Evolutionary conservation across 2,113 vertebrate species (phyloP).

Genomic region (Rynchops niger): DNA sequence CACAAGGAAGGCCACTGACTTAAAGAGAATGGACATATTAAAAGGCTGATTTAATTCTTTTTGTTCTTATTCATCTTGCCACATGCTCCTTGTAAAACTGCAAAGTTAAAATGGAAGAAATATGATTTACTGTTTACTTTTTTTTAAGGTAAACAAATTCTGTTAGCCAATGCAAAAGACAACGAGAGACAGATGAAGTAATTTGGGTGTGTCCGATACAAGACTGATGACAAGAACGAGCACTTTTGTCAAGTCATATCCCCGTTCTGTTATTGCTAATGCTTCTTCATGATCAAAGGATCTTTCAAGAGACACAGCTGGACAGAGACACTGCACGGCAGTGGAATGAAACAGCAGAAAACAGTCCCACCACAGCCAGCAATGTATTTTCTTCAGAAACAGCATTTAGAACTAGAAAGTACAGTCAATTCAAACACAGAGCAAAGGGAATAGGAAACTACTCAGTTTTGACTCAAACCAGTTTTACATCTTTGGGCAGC

Average conservation of each 20-base stretch:
- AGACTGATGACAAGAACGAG: background rate
- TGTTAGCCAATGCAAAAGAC: background rate
- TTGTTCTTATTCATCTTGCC: background rate
- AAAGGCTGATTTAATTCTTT: conserved; percentile 20
- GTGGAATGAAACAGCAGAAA: background rate
- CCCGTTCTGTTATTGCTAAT: background rate
- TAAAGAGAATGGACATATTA: background rate
- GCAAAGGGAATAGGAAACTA: background rate
- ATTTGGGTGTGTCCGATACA: background rate
- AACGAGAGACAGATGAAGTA: conserved; percentile 8
- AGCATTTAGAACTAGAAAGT: background rate
- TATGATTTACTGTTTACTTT: background rate
- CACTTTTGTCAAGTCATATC: background rate
- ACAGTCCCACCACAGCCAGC: background rate
- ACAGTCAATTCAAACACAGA: background rate
- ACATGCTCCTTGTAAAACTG: background rate
- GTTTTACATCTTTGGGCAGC: background rate
- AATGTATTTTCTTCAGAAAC: background rate
- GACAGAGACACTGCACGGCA: background rate
- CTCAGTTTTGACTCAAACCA: background rate
- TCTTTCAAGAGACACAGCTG: background rate
- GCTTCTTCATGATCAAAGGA: background rate
- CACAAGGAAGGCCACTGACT: background rate
- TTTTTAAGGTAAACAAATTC: conserved; percentile 34
- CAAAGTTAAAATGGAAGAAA: background rate